Conservation (phyloP, 2,888 invertebrate species). For the Drosophila mimica region DNA sequence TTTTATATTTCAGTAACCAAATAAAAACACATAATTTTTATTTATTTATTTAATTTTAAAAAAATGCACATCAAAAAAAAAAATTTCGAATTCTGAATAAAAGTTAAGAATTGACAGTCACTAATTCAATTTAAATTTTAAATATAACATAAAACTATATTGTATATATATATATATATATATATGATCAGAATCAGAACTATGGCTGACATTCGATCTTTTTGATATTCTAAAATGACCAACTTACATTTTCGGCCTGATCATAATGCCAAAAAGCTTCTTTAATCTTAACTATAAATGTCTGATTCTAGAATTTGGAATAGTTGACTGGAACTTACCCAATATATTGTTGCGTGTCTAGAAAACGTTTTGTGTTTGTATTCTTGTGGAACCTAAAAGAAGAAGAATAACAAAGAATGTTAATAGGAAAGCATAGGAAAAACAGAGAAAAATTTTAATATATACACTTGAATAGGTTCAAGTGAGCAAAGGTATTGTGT, state of each 20-base stretch:
- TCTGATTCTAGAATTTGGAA: too few relatives aligned
- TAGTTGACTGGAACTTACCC: slow-evolving; percentile 32
- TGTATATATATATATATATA: not conserved
- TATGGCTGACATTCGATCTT: not conserved
- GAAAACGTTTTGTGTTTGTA: not conserved
- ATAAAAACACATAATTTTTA: not conserved
- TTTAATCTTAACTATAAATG: not conserved
- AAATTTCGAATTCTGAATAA: too few relatives aligned
- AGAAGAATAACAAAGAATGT: slow-evolving; percentile 1
- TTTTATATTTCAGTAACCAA: not conserved
- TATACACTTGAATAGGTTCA: not conserved
- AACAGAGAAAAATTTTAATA: not conserved
- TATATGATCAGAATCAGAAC: not conserved
- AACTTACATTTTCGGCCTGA: not conserved
- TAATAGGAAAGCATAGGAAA: not conserved
- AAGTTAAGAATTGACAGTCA: too few relatives aligned
- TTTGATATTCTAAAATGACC: not conserved
- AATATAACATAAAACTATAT: not conserved
- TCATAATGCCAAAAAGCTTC: not conserved
- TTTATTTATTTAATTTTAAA: too few relatives aligned
- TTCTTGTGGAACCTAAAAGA: slow-evolving; percentile 17
- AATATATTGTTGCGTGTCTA: slow-evolving; percentile 27
- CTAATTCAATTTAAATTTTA: not conserved
- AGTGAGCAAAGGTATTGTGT: slow-evolving; percentile 37
- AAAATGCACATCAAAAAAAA: too few relatives aligned